phyloP scores from a whole-genome alignment of 2,888 invertebrate genomes.

The Drosophila meridiana region DNA sequence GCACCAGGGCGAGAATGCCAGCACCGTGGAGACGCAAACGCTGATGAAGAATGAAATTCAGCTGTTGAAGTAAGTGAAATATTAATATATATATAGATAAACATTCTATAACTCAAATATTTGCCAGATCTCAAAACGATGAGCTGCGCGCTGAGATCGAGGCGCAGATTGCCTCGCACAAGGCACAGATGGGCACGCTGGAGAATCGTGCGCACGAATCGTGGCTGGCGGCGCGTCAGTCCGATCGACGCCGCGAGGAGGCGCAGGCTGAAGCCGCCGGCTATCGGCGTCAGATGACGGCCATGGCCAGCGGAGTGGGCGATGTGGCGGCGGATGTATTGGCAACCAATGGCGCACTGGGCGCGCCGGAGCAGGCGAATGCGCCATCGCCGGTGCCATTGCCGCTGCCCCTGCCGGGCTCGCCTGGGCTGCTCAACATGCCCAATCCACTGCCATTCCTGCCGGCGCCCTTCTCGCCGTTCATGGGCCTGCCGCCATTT shows the following conservation, averaged over 20 bases:
- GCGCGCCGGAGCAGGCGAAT: constrained; percentile 64
- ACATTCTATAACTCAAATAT: background rate
- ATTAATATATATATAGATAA: background rate
- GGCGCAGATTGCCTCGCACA: constrained; percentile 91
- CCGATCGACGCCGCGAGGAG: constrained; percentile 93
- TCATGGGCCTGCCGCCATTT: constrained; percentile 87
- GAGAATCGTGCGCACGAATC: constrained; percentile 94
- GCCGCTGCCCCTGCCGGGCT: constrained; percentile 83
- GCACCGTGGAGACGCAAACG: constrained; percentile 92
- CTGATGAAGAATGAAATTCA: constrained; percentile 87
- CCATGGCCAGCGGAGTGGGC: constrained; percentile 74
- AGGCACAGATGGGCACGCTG: constrained; percentile 90
- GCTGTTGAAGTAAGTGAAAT: too few relatives aligned
- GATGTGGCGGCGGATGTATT: constrained; percentile 41
- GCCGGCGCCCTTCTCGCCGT: constrained; percentile 87
- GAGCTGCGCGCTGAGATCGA: constrained; percentile 92
- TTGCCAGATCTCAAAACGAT: constrained; percentile 86
- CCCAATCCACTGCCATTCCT: constrained; percentile 86
- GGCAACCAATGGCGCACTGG: constrained; percentile 53
- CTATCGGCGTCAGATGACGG: constrained; percentile 87
- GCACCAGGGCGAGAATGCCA: constrained; percentile 92
- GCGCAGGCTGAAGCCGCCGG: constrained; percentile 90
- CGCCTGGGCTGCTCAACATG: constrained; percentile 82
- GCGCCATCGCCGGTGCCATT: constrained; percentile 80
- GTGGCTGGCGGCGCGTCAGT: constrained; percentile 93